phyloP scores from a whole-genome alignment of 2,888 invertebrate species.

The Tenodera sinensis region DNA sequence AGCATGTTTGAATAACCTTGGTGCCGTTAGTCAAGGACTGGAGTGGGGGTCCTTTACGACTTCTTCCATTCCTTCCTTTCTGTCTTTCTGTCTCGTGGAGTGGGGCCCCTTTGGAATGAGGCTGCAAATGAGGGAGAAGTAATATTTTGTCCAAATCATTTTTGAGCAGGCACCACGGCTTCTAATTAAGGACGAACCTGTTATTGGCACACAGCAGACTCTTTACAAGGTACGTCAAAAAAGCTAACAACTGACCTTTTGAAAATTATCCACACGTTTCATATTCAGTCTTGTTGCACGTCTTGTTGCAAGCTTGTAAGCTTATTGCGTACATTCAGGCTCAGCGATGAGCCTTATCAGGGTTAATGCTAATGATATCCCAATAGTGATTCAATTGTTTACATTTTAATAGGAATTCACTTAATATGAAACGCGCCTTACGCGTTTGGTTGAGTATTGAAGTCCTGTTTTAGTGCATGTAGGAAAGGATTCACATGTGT shows the following conservation, averaged over 20 bases:
- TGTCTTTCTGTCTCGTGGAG: not conserved
- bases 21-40: not conserved
- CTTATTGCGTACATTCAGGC: too few relatives aligned
- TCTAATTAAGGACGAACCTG: constrained; percentile 15
- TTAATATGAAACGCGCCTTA: not conserved
- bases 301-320: too few relatives aligned
- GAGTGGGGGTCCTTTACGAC: not conserved
- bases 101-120: not conserved
- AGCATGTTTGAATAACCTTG: too few relatives aligned
- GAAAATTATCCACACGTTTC: not conserved
- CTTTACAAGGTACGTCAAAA: constrained; percentile 11
- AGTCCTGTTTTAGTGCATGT: not conserved
- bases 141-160: not conserved
- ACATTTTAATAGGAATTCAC: not conserved
- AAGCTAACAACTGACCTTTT: not conserved
- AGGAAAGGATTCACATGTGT: not conserved
- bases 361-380: too few relatives aligned
- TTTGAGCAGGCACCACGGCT: constrained; percentile 12
- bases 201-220: not conserved
- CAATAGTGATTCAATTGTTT: too few relatives aligned
- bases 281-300: not conserved
- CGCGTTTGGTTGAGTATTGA: not conserved
- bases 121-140: not conserved
- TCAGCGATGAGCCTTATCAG: too few relatives aligned
- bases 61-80: too few relatives aligned